phyloP scores from a whole-genome alignment of 2,888 invertebrate genomes.

The Crematogaster levior region DNA sequence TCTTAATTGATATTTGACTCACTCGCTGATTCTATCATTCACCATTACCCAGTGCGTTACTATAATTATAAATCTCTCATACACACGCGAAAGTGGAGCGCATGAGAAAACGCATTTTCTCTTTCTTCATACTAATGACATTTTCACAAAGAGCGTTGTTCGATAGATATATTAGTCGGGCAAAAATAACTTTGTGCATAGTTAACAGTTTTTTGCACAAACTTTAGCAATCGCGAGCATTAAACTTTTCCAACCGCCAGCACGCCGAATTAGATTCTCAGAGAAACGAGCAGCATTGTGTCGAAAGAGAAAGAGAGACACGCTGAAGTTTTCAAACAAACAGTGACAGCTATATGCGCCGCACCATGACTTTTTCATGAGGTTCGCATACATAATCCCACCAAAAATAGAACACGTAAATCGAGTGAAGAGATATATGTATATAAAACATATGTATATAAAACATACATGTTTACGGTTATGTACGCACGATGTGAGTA shows the following conservation, averaged over 20 bases:
- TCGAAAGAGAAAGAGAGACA: not conserved
- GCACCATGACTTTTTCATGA: constrained; percentile 39
- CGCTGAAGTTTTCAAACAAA: constrained; percentile 36
- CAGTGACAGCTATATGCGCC: not conserved
- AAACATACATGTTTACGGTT: not conserved
- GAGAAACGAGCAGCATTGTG: constrained; percentile 12
- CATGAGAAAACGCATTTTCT: not conserved
- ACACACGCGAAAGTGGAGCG: not conserved
- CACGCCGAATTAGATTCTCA: constrained; percentile 34
- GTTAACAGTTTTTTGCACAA: constrained; percentile 23
- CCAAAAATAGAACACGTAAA: constrained; percentile 18
- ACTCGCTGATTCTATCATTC: not conserved
- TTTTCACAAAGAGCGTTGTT: constrained; percentile 8
- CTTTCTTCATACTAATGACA: not conserved
- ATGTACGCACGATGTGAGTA: not conserved
- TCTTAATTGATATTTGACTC: not conserved
- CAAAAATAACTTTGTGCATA: constrained; percentile 2
- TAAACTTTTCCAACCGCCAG: constrained; percentile 27
- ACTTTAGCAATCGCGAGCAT: constrained; percentile 18
- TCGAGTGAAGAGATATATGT: not conserved
- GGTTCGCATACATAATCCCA: constrained; percentile 20
- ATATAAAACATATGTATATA: not conserved
- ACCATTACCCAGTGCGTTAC: not conserved
- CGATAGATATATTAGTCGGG: not conserved
- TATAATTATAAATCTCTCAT: not conserved